Base-by-base conservation (phyloP, 1,140 invertebrate species). In the Drosophila murphyi region DNA sequence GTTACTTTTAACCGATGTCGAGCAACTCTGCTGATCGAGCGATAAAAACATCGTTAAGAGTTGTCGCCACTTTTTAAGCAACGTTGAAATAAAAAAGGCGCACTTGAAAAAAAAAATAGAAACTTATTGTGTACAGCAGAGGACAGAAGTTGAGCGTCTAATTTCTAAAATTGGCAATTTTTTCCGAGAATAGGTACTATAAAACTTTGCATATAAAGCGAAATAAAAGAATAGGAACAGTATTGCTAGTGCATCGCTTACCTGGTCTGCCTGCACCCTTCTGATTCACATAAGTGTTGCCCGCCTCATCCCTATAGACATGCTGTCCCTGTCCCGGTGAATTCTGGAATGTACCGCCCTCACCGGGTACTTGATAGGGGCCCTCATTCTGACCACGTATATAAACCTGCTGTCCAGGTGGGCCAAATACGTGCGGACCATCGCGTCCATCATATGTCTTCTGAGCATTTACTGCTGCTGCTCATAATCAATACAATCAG, bases 351-450 rank as follows among this genome's bases (percentile, higher is more conserved):
- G 61, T 57, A 8, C 82, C 82, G 10, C 41, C 52, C n/a, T 69
- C 78, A 1, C 82, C 82, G 20, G 82, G 74, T 10, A 80, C 74
- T 29, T 28, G 67, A n/a, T 80, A 80, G 43, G 57, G 0, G 4
- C 77, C 77, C 12, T 71, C 73, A 3, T 79, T 82, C 7, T 83
- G 76, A 0, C 80, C 80, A 2, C 80, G 64, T 41, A 82, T 83
- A 5, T 83, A 82, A 2, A 82, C 76, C 60, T 83, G 80, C 2
- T 82, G 52, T 34, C 80, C 80, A 5, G 80, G 80, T 1, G 51
- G 0, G 2, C 80, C 80, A 34, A 82, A 68, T 10, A 79, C 62
- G 31, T 82, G 80, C 0, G 80, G 80, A 0, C 75, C 80, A 47
- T 78, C 20, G 43, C 80, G 79, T 3, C 80, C 80, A 47, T 82